Percentiles rank a stretch among this genome's conserved stretches.
Evolutionary conservation across 2,797 vertebrate genomes (phyloP).

Genomic region (Xiphorhynchus erythropygius): DNA sequence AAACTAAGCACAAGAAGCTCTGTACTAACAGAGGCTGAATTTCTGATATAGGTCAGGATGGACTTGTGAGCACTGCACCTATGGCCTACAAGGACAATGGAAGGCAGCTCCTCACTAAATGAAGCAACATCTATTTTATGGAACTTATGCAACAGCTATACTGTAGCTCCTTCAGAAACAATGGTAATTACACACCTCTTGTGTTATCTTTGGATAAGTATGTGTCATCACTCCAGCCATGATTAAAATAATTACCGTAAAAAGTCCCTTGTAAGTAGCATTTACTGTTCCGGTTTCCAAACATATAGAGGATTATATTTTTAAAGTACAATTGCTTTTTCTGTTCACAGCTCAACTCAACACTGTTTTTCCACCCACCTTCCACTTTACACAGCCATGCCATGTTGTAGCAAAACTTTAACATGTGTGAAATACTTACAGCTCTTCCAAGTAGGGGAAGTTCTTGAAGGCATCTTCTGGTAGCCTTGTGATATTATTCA

Average conservation of each 20-base stretch:
- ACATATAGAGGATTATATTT: slow-evolving; percentile 15
- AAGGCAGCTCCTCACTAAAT: not conserved
- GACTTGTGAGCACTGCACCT: not conserved
- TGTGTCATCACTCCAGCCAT: slow-evolving; percentile 62
- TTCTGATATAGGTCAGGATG: not conserved
- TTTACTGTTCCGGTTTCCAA: slow-evolving; percentile 67
- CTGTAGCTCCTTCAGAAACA: slow-evolving; percentile 56
- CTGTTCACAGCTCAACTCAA: not conserved
- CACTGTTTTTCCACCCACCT: not conserved
- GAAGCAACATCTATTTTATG: not conserved
- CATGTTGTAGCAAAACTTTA: not conserved
- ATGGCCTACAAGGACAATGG: not conserved
- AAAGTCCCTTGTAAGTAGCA: slow-evolving; percentile 59
- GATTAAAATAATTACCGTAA: slow-evolving; percentile 66
- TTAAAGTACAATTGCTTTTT: slow-evolving; percentile 24
- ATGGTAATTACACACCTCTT: slow-evolving; percentile 64
- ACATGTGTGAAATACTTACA: slow-evolving; percentile 85
- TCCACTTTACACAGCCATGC: not conserved
- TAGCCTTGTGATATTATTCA: slow-evolving; percentile 98
- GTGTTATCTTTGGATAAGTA: slow-evolving; percentile 64
- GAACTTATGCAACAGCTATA: slow-evolving; percentile 39
- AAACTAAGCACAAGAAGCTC: not conserved
- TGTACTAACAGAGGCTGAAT: not conserved
- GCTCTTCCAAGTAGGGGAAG: slow-evolving; percentile 92
- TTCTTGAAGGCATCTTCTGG: slow-evolving; percentile 93